These are phyloP conservation scores for Punctoribates punctum DNA, from an alignment of 2,888 invertebrate genomes.

Conservation along the genomic window DNA sequence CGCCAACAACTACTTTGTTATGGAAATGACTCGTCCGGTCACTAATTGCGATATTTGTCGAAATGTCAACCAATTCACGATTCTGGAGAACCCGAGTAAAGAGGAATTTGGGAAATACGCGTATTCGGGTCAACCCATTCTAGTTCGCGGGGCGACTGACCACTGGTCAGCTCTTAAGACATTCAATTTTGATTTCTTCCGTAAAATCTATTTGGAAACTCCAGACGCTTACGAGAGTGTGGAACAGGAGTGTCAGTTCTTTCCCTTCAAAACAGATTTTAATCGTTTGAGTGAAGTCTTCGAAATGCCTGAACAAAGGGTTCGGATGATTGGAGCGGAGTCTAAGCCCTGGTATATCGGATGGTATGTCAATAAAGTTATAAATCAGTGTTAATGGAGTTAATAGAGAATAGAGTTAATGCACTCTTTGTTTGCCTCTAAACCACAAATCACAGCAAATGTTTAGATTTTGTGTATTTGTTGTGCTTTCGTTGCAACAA, in stretches of 20 bases:
- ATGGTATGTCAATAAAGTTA: slow-evolving; percentile 62
- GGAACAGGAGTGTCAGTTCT: slow-evolving; percentile 77
- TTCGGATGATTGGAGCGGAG: slow-evolving; percentile 62
- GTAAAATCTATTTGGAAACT: slow-evolving; percentile 49
- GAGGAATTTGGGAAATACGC: slow-evolving; percentile 68
- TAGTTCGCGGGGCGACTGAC: slow-evolving; percentile 69
- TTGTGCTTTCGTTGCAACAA: background rate
- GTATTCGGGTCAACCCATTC: slow-evolving; percentile 73
- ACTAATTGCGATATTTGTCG: slow-evolving; percentile 75
- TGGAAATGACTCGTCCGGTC: slow-evolving; percentile 80
- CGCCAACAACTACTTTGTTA: slow-evolving; percentile 76
- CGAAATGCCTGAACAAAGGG: slow-evolving; percentile 66
- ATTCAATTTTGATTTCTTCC: slow-evolving; percentile 51
- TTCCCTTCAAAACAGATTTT: slow-evolving; percentile 78
- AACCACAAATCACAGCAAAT: slow-evolving; percentile 17
- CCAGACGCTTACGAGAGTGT: slow-evolving; percentile 67
- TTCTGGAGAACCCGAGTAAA: slow-evolving; percentile 59
- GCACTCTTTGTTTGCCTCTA: background rate
- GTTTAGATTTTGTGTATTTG: slow-evolving; percentile 10
- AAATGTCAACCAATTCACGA: slow-evolving; percentile 64
- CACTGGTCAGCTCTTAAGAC: slow-evolving; percentile 70
- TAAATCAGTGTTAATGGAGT: background rate
- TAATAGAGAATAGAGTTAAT: background rate
- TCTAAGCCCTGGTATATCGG: slow-evolving; percentile 79
- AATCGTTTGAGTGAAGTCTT: slow-evolving; percentile 72